These are phyloP conservation scores for Drosophila crucigera DNA, from an alignment of 2,888 invertebrate species.

Conservation along the genomic window DNA sequence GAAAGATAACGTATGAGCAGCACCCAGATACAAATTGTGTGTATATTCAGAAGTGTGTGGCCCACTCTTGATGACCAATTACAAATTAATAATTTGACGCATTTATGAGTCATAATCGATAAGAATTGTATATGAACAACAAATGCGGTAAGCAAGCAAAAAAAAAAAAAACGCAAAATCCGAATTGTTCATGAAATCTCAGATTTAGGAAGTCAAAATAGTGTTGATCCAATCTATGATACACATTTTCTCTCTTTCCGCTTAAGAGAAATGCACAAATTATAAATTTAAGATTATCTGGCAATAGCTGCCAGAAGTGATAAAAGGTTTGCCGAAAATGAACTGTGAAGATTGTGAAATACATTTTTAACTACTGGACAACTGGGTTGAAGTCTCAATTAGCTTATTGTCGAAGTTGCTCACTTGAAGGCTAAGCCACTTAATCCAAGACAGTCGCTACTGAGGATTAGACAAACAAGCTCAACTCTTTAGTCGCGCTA, in stretches of 20 bases:
- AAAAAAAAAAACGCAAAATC: neutral
- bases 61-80: constrained; percentile 47
- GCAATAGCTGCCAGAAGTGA: neutral
- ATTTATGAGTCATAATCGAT: constrained; percentile 64
- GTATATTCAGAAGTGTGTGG: constrained; percentile 2
- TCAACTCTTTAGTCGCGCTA: constrained; percentile 26
- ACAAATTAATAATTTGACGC: constrained; percentile 57
- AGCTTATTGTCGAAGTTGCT: neutral
- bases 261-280: neutral
- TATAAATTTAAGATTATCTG: constrained; percentile 6
- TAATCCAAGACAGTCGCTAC: constrained; percentile 10
- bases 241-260: constrained; percentile 19
- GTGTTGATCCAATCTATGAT: constrained; percentile 19
- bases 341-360: neutral
- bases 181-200: constrained; percentile 5
- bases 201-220: constrained; percentile 23
- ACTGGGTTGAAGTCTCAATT: constrained; percentile 11
- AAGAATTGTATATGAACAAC: constrained; percentile 27
- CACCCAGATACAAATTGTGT: neutral
- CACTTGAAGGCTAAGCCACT: constrained; percentile 13
- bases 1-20: constrained; percentile 6
- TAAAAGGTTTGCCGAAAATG: constrained; percentile 2
- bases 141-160: constrained; percentile 14
- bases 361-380: neutral
- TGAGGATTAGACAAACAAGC: neutral